These are phyloP conservation scores for Pitangus sulphuratus DNA, from an alignment of 2,797 vertebrate species.

Conservation along the genomic window DNA sequence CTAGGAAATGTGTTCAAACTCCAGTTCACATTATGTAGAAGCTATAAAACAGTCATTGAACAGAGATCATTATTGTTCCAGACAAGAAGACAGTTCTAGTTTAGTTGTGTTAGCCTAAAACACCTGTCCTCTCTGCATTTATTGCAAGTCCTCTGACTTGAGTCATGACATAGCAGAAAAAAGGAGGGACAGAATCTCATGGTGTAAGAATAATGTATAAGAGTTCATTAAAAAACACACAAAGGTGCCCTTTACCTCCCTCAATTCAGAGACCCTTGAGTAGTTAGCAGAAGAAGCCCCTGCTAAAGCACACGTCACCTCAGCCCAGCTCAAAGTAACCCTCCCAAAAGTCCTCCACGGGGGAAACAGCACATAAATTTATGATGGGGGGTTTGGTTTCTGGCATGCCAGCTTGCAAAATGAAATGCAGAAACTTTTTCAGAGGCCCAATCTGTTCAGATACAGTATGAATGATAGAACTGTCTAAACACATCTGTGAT, in stretches of 20 bases:
- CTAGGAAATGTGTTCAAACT: neutral
- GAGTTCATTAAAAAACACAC: neutral
- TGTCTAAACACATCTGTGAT: constrained; percentile 30
- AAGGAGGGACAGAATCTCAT: neutral
- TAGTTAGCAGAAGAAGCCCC: neutral
- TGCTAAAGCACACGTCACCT: fast-evolving
- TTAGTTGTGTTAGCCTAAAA: neutral
- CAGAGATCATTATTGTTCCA: neutral
- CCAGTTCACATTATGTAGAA: neutral
- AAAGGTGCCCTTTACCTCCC: neutral
- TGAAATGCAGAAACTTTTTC: neutral
- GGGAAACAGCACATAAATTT: neutral
- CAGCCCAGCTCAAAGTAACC: neutral
- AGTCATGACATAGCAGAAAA: neutral
- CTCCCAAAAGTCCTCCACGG: neutral
- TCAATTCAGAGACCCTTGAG: neutral
- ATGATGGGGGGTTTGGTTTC: neutral
- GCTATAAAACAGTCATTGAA: neutral
- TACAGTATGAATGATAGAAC: neutral
- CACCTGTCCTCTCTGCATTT: neutral
- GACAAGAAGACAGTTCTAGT: neutral
- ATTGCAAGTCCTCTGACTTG: neutral
- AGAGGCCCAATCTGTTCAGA: neutral
- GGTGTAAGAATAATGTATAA: fast-evolving
- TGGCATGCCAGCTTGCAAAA: neutral